A percentile compares a stretch with the other conserved stretches of the same genome.
phyloP scores from a whole-genome alignment of 1,140 invertebrate species.

The Octopus sinensis region DNA sequence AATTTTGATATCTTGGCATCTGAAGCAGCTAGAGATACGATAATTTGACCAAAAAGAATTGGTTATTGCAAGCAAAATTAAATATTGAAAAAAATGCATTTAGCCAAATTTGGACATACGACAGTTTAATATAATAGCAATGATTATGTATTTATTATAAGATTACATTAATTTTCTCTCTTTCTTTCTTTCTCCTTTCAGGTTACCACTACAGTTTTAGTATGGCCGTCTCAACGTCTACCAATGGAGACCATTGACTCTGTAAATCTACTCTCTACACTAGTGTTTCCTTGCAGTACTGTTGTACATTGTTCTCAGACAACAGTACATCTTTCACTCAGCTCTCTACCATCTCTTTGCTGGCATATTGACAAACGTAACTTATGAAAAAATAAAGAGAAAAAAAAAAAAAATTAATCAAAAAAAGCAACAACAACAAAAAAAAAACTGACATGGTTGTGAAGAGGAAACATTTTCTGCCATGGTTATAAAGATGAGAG shows the following conservation, averaged over 20 bases:
- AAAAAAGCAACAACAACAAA: background rate
- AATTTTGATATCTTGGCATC: background rate
- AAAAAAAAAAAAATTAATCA: background rate
- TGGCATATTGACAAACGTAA: background rate
- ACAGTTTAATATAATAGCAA: background rate
- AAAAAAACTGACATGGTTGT: background rate
- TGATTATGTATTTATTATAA: background rate
- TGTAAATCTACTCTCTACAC: background rate
- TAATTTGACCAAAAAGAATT: background rate
- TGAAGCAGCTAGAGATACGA: background rate
- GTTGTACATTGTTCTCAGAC: background rate
- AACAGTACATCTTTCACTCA: background rate
- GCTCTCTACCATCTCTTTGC: background rate
- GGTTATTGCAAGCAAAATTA: background rate
- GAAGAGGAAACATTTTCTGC: background rate
- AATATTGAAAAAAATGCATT: background rate
- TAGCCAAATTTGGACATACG: background rate
- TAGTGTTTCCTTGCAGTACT: background rate
- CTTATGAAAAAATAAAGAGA: background rate
- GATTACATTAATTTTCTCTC: background rate
- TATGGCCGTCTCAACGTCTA: background rate
- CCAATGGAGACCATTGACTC: background rate
- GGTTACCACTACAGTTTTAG: background rate
- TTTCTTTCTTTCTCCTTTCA: background rate
- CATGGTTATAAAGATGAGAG: conserved; percentile 6